A percentile compares a stretch with the other conserved stretches of the same genome.
These are phyloP conservation scores for Ctenochaetus hawaiiensis DNA, from an alignment of 2,797 vertebrate genomes.

Conservation along the genomic window DNA sequence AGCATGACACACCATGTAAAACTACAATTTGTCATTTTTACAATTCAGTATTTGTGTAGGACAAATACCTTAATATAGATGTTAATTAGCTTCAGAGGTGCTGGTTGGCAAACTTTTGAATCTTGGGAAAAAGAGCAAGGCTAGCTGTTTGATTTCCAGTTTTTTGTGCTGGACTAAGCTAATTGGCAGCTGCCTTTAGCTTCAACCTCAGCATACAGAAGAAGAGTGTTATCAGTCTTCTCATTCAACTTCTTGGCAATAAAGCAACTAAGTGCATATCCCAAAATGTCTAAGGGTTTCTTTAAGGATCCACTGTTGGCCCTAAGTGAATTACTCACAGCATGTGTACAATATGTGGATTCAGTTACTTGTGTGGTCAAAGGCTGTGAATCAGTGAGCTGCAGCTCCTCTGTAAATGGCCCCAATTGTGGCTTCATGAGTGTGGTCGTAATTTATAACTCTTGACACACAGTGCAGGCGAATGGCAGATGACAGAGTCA, in stretches of 20 bases:
- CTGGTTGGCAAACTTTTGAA: not conserved
- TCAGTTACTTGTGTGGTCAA: not conserved
- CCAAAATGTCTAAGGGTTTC: not conserved
- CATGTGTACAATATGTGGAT: constrained; percentile 3
- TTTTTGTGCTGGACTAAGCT: not conserved
- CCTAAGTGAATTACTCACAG: not conserved
- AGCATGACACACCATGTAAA: not conserved
- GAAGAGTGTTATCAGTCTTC: not conserved
- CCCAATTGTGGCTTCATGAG: constrained; percentile 23
- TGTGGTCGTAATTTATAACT: constrained; percentile 30
- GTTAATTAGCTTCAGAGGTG: not conserved
- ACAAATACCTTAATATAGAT: not conserved
- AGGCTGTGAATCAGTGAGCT: constrained; percentile 22
- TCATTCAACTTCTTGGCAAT: constrained; percentile 6
- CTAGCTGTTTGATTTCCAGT: not conserved
- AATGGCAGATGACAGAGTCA: constrained; percentile 25
- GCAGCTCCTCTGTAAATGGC: not conserved
- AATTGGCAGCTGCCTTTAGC: not conserved
- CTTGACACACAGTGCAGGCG: not conserved
- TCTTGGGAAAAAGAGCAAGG: not conserved
- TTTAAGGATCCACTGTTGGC: not conserved
- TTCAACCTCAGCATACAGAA: not conserved
- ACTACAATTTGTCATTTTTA: not conserved
- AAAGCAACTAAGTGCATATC: not conserved
- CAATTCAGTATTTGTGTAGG: not conserved